Evolutionary conservation across 1,140 invertebrate species (phyloP), one percentile per base, ranked within the genome.

Genomic region (Temnothorax longispinosus): DNA sequence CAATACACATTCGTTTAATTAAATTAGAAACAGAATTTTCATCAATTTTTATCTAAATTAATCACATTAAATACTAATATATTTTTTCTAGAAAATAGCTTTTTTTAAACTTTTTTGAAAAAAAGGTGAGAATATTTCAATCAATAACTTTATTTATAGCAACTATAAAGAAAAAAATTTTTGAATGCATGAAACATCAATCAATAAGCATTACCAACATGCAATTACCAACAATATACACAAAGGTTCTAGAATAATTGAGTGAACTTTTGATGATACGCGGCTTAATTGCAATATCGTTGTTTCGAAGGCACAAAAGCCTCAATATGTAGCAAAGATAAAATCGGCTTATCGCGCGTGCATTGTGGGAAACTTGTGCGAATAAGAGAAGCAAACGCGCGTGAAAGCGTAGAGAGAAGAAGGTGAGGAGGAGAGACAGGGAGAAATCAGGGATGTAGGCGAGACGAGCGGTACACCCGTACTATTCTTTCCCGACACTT

Each of bases 401-500:
- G 11, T 47, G 38, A 56, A 76, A 47, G 15, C 44, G 58, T 32
- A 38, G 56, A 76, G 52, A 44, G 21, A 62, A 56, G 62, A 54
- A 47, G 18, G 13, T 27, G 5, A 64, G 27, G 54, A n/a, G 11
- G 50, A 44, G 15, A 47, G 2, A 27, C 7, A 47, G 41, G 38
- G 41, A 27, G 8, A 60, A 74, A 74, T 38, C 67, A 74, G n/a
- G 4, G 41, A 58, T 60, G 54, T 54, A 75, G 56, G 4, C 54
- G 80, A 67, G 77, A 52, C 47, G 62, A 74, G 80, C 15, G 69
- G 52, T 74, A 74, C 74, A 84, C 74, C 69, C 80, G 41, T 56
- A 71, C 80, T 84, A 84, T 84, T 84, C 80, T 84, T 84, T 62
- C n/a, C 47, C 69, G 69, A 84, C 80, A 74, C 69, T 60, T 84